Evolutionary conservation across 1,140 invertebrate genomes (phyloP).

Genomic region (Dendrolimus kikuchii): DNA sequence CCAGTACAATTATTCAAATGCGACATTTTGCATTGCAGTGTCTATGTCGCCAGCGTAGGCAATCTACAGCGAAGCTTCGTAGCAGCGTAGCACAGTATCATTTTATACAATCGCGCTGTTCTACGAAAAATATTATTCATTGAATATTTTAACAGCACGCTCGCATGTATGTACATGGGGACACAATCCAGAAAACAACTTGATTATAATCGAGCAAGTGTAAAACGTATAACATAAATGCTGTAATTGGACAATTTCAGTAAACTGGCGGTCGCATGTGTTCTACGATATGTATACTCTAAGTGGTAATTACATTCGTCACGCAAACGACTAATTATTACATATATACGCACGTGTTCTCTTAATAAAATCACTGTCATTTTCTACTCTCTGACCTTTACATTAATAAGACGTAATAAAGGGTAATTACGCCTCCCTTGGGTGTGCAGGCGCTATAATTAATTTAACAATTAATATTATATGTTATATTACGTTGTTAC

Average conservation of each 20-base stretch:
- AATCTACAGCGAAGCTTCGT: too few relatives aligned
- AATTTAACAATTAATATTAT: too few relatives aligned
- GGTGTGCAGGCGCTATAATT: too few relatives aligned
- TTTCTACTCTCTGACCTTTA: slow-evolving; percentile 6
- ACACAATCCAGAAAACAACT: background rate
- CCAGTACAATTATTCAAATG: too few relatives aligned
- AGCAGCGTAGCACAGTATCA: too few relatives aligned
- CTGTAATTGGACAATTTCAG: slow-evolving; percentile 50
- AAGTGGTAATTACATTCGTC: slow-evolving; percentile 47
- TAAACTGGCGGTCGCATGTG: slow-evolving; percentile 40
- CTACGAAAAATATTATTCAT: too few relatives aligned
- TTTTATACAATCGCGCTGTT: too few relatives aligned
- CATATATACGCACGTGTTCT: slow-evolving; percentile 15
- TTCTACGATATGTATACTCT: slow-evolving; percentile 35
- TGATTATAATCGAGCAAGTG: background rate
- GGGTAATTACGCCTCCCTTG: too few relatives aligned
- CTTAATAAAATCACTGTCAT: slow-evolving; percentile 15
- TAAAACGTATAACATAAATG: slow-evolving; percentile 27
- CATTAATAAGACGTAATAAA: background rate
- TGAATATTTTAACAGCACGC: too few relatives aligned
- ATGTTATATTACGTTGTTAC: too few relatives aligned
- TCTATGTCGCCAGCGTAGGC: too few relatives aligned
- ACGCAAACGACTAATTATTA: slow-evolving; percentile 52
- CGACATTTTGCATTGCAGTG: too few relatives aligned
- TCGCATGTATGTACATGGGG: background rate